A percentile compares a stretch with the other conserved stretches of the same genome.
Conservation (phyloP, 2,888 invertebrate species). For the Dicycla oo region DNA sequence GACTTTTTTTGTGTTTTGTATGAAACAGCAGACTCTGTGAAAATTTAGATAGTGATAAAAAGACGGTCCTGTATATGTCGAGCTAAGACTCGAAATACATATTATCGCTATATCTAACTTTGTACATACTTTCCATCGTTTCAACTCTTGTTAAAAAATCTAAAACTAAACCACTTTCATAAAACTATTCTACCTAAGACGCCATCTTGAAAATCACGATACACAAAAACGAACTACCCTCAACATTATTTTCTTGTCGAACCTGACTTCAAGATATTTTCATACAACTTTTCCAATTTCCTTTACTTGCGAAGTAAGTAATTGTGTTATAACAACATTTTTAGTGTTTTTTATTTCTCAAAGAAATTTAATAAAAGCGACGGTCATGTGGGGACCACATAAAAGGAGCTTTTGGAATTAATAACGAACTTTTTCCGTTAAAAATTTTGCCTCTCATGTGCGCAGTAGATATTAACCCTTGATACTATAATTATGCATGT, state of each 20-base stretch:
- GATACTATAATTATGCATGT: constrained; percentile 24
- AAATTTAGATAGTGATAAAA: too few relatives aligned
- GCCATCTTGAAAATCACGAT: constrained; percentile 36
- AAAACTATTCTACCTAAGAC: constrained; percentile 2
- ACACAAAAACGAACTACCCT: constrained; percentile 22
- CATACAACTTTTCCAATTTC: constrained; percentile 65
- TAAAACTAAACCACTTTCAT: not conserved
- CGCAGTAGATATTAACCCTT: constrained; percentile 26
- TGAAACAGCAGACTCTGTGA: too few relatives aligned
- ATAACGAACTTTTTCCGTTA: constrained; percentile 66
- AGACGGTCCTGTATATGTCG: too few relatives aligned
- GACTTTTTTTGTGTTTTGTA: too few relatives aligned
- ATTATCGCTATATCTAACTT: too few relatives aligned
- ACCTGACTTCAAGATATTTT: constrained; percentile 55
- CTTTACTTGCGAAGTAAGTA: constrained; percentile 59
- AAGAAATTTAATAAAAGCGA: constrained; percentile 68
- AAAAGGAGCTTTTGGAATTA: constrained; percentile 65
- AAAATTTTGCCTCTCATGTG: constrained; percentile 52
- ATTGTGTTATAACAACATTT: constrained; percentile 64
- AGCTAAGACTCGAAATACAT: too few relatives aligned
- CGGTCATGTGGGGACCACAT: constrained; percentile 66
- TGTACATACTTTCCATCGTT: too few relatives aligned
- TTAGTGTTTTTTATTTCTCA: constrained; percentile 64
- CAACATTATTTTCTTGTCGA: constrained; percentile 45
- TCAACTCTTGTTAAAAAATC: not conserved